Conservation (phyloP, 2,113 vertebrate genomes). For the Anser brachyrhynchus region DNA sequence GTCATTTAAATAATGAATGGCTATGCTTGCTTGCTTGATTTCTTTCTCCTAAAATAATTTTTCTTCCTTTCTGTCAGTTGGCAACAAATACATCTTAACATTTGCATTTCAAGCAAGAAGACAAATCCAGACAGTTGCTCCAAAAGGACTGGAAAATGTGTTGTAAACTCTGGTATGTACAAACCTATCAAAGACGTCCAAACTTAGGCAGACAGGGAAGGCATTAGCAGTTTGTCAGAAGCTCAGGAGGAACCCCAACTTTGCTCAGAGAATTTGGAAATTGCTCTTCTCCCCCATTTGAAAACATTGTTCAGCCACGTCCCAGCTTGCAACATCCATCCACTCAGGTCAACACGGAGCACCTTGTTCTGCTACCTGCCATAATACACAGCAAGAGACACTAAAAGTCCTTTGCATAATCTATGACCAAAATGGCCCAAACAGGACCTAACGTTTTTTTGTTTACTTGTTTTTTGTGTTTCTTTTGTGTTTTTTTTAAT, state of each 20-base stretch:
- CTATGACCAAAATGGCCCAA: not conserved
- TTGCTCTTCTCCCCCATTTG: not conserved
- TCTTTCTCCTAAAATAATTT: slow-evolving; percentile 62
- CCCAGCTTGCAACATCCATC: not conserved
- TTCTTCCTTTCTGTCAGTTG: slow-evolving; percentile 60
- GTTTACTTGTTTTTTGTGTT: not conserved
- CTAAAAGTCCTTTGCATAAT: not conserved
- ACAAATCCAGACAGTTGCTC: slow-evolving; percentile 35
- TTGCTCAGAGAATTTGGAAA: not conserved
- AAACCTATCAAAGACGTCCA: not conserved
- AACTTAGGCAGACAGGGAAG: not conserved
- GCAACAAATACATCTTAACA: slow-evolving; percentile 57
- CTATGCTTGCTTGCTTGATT: slow-evolving; percentile 48
- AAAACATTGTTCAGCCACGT: not conserved
- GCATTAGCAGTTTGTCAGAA: not conserved
- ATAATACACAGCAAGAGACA: not conserved
- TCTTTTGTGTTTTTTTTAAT: not conserved
- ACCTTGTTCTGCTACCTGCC: not conserved
- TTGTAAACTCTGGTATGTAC: not conserved
- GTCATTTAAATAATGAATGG: slow-evolving; percentile 62
- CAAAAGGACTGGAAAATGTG: slow-evolving; percentile 25
- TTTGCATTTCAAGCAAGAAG: slow-evolving; percentile 47
- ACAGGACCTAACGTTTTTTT: not conserved
- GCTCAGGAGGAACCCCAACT: not conserved
- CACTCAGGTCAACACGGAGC: not conserved